These are phyloP conservation scores for Tuta absoluta DNA, from an alignment of 2,888 invertebrate genomes.

Conservation along the genomic window DNA sequence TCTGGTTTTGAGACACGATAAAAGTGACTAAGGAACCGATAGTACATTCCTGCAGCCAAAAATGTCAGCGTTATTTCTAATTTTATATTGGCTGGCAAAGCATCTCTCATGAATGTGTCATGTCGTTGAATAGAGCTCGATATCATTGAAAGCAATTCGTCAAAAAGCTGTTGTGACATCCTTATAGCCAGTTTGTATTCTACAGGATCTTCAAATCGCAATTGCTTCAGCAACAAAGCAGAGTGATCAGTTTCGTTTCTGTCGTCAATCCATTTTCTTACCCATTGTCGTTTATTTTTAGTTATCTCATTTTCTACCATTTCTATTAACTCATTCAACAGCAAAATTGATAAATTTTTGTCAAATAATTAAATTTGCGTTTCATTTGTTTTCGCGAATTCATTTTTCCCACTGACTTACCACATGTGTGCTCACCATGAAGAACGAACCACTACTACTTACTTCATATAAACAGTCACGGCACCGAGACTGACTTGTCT, in stretches of 20 bases:
- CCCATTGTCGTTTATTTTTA: conserved; percentile 37
- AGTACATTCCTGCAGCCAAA: conserved; percentile 43
- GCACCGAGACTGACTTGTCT: neutral
- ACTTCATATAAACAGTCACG: neutral
- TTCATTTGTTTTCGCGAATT: conserved; percentile 5
- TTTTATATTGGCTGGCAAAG: conserved; percentile 44
- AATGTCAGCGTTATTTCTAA: conserved; percentile 44
- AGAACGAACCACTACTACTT: neutral
- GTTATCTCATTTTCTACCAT: conserved; percentile 6
- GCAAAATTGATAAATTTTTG: conserved; percentile 16
- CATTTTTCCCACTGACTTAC: neutral
- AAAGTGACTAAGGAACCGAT: conserved; percentile 39
- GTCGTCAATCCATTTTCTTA: conserved; percentile 38
- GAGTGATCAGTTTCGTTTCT: conserved; percentile 5
- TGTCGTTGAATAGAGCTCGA: conserved; percentile 39
- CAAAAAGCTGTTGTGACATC: conserved; percentile 31
- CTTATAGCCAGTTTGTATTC: conserved; percentile 2
- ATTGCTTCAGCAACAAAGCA: conserved; percentile 10
- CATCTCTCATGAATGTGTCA: conserved; percentile 42
- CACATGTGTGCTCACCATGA: neutral
- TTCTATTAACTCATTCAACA: neutral
- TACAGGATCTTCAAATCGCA: neutral
- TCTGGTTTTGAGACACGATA: conserved; percentile 33
- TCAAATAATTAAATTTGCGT: conserved; percentile 28
- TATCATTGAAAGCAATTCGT: conserved; percentile 36